Evolutionary conservation across 2,888 invertebrate genomes (phyloP).

Genomic region (Physocephala rufipes): DNA sequence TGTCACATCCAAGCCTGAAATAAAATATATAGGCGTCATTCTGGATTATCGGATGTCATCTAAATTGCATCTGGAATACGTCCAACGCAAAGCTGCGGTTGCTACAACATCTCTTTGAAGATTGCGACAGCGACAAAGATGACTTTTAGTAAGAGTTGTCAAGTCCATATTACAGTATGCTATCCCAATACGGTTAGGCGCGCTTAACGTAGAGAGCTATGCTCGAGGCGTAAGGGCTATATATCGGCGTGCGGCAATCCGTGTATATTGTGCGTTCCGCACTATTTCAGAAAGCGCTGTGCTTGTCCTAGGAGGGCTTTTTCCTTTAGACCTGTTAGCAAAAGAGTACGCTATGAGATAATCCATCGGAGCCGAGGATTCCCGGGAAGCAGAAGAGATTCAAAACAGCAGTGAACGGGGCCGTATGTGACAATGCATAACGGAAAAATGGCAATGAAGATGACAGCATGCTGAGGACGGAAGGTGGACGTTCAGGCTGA

Average conservation of each 20-base stretch:
- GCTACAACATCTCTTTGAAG: background rate
- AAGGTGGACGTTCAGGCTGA: background rate
- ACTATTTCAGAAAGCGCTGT: slow-evolving; percentile 1
- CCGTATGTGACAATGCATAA: background rate
- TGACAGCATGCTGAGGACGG: background rate
- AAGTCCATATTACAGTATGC: slow-evolving; percentile 11
- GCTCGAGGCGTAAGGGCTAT: slow-evolving; percentile 2
- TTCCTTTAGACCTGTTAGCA: background rate
- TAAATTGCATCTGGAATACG: background rate
- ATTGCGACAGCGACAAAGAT: background rate
- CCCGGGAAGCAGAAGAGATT: background rate
- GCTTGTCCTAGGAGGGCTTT: background rate
- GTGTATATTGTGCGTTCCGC: slow-evolving; percentile 1
- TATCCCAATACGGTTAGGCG: slow-evolving; percentile 1
- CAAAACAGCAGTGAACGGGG: background rate
- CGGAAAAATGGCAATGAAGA: background rate
- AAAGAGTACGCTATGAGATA: background rate
- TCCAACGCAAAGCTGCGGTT: background rate
- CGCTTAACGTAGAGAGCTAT: background rate
- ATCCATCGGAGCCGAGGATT: no score
- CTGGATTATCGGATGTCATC: background rate
- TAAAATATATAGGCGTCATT: background rate
- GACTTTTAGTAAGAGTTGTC: background rate
- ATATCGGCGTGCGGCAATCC: background rate
- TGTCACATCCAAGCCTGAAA: background rate